Percentiles rank a stretch among this genome's conserved stretches.
These are phyloP conservation scores for Macrosiphum euphorbiae DNA, from an alignment of 2,888 invertebrate genomes.

Conservation along the genomic window DNA sequence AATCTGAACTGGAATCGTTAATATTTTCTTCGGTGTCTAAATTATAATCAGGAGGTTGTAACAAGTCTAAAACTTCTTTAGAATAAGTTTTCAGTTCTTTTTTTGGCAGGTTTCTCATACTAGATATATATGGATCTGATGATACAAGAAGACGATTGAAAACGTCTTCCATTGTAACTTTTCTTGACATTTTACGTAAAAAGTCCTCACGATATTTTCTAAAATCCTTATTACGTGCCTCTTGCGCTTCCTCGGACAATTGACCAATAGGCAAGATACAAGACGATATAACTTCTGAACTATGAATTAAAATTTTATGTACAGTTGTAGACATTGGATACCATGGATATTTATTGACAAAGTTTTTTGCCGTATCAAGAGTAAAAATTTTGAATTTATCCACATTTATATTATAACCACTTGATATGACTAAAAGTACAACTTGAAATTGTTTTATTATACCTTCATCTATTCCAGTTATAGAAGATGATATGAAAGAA, in stretches of 20 bases:
- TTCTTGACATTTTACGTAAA: conserved; percentile 55
- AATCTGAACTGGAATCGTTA: background rate
- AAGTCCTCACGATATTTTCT: conserved; percentile 22
- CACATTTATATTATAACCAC: conserved; percentile 34
- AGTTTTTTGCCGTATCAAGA: conserved; percentile 26
- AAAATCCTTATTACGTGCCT: conserved; percentile 8
- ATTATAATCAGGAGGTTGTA: conserved; percentile 14
- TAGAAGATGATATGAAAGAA: background rate
- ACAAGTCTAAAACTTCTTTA: conserved; percentile 30
- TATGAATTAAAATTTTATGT: conserved; percentile 44
- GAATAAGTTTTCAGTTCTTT: conserved; percentile 22
- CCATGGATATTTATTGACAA: conserved; percentile 41
- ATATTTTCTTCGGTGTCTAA: conserved; percentile 12
- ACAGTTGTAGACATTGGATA: conserved; percentile 40
- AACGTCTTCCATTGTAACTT: conserved; percentile 33
- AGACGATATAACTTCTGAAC: conserved; percentile 20
- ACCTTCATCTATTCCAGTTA: conserved; percentile 23
- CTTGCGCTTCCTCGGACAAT: conserved; percentile 31
- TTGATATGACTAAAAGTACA: conserved; percentile 32
- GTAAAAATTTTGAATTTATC: conserved; percentile 32
- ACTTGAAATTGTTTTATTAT: conserved; percentile 42
- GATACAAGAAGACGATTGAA: conserved; percentile 22
- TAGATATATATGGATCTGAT: conserved; percentile 14
- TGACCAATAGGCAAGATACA: conserved; percentile 30
- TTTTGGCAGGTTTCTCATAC: conserved; percentile 17